A percentile compares a stretch with the other conserved stretches of the same genome.
Conservation (phyloP, 2,888 invertebrate species). For the Cecidostiba fungosa region DNA sequence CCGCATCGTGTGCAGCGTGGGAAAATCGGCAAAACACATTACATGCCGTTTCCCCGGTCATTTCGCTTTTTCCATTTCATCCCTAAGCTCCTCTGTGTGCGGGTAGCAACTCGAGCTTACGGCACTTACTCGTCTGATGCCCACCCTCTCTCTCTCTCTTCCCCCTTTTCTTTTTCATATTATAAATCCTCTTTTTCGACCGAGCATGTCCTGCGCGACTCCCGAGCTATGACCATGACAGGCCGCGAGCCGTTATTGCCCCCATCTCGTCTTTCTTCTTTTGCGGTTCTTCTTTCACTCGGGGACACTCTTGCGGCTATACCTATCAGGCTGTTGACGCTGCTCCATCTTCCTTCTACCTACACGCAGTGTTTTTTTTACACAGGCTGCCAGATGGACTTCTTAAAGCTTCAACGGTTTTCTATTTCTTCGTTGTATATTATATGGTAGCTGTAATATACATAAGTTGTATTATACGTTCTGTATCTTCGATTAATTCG, state of each 20-base stretch:
- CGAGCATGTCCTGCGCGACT: background rate
- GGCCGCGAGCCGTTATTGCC: constrained; percentile 24
- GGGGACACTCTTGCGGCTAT: background rate
- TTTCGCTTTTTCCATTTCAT: background rate
- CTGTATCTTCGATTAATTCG: background rate
- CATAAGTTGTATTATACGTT: background rate
- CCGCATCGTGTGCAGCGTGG: background rate
- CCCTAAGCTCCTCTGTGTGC: background rate
- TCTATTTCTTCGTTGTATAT: no score
- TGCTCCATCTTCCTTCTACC: background rate
- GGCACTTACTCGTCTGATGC: background rate
- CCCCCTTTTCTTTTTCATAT: background rate
- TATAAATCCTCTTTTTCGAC: constrained; percentile 48
- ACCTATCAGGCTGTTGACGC: background rate
- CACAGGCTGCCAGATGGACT: background rate
- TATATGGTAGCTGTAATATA: background rate
- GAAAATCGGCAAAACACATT: constrained; percentile 20
- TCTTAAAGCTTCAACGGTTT: background rate
- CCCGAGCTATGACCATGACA: constrained; percentile 34
- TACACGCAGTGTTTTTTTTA: background rate
- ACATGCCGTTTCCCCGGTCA: constrained; percentile 18
- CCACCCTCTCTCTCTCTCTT: background rate
- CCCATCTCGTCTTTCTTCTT: background rate
- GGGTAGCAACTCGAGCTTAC: background rate
- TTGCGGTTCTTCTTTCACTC: background rate